phyloP scores from a whole-genome alignment of 2,113 vertebrate species.

The Oplegnathus fasciatus region DNA sequence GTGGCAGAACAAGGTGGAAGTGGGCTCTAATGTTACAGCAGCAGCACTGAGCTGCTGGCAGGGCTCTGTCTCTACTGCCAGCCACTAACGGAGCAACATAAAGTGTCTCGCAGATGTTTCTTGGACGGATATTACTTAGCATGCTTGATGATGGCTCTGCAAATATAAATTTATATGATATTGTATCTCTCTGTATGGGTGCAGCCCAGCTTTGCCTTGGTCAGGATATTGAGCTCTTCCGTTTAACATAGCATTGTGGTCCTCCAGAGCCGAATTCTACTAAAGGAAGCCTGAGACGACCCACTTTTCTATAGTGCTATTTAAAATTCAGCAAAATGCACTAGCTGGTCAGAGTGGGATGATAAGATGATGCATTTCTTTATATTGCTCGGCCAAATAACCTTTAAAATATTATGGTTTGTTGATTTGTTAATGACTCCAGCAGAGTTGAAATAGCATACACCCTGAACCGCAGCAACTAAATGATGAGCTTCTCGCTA shows the following conservation, averaged over 20 bases:
- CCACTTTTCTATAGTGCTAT: background rate
- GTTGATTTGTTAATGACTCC: background rate
- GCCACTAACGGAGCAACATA: slow-evolving; percentile 2
- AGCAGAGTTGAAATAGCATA: background rate
- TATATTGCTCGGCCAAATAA: background rate
- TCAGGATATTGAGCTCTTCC: background rate
- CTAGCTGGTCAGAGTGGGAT: background rate
- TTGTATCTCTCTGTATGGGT: background rate
- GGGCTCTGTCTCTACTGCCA: slow-evolving; percentile 12
- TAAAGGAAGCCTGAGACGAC: background rate
- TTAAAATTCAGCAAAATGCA: background rate
- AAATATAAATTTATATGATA: background rate
- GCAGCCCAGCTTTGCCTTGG: background rate
- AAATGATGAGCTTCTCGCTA: too few species aligned
- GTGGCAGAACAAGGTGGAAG: slow-evolving; percentile 33
- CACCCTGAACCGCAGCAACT: background rate
- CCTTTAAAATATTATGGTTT: background rate
- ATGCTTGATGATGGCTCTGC: background rate
- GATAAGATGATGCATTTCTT: background rate
- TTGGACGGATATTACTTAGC: background rate
- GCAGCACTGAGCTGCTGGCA: slow-evolving; percentile 35
- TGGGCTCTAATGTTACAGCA: slow-evolving; percentile 42
- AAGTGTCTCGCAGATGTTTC: slow-evolving; percentile 3
- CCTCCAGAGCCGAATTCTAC: background rate
- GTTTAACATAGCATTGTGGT: background rate